Percentiles rank a stretch among this genome's conserved stretches.
These are phyloP conservation scores for Pollenia labialis DNA, from an alignment of 2,888 invertebrate species.

Conservation along the genomic window DNA sequence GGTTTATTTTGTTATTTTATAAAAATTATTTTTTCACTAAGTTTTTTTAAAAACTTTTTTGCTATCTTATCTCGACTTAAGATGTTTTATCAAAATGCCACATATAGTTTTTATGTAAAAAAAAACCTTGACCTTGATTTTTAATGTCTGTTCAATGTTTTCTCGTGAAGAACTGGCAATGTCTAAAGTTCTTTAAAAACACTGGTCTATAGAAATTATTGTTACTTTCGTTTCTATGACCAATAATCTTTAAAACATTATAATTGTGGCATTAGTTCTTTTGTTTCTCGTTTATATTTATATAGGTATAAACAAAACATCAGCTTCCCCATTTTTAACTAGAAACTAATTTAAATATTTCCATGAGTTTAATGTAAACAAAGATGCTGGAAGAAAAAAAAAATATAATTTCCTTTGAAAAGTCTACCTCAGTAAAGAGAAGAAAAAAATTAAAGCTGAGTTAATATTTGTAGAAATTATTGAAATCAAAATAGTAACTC, in stretches of 20 bases:
- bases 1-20: no score
- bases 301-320: no score
- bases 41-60: no score
- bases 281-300: not conserved
- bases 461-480: constrained; percentile 40
- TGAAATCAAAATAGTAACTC: constrained; percentile 18
- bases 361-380: not conserved
- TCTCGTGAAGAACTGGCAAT: no score
- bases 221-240: not conserved
- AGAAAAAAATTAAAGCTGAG: constrained; percentile 11
- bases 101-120: no score
- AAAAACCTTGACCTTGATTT: not conserved
- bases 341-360: constrained; percentile 29
- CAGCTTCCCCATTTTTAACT: no score
- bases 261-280: not conserved
- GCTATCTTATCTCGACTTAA: no score
- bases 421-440: not conserved
- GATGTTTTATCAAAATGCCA: no score
- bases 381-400: not conserved
- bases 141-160: not conserved
- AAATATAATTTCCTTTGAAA: constrained; percentile 4
- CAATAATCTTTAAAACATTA: constrained; percentile 2
- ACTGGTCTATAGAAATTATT: no score
- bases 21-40: no score
- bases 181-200: no score